Evolutionary conservation across 2,888 invertebrate genomes (phyloP), one percentile per base, ranked within the genome.

Genomic region (Trileptium ribeirensis): DNA sequence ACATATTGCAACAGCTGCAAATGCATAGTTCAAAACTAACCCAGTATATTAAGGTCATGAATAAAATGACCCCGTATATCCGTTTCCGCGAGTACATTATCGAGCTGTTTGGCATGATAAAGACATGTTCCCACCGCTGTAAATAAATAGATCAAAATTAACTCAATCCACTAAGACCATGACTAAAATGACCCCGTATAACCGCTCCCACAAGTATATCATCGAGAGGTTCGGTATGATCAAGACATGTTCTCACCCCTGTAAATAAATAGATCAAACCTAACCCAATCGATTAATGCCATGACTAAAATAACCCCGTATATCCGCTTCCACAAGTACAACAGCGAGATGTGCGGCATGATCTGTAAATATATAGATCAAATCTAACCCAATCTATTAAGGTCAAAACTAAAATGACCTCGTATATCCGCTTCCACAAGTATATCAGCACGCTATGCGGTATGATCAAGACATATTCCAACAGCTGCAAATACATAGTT

Each of bases 151-250:
- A 70, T n/a, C 31, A 70, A 79, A 79, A 74, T 19, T 34, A 31
- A 80, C 80, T 39, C 1, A 80, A 33, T 31, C 80, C 75, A 74
- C 74, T 80, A n/a, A 80, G 80, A n/a, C 80, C 80, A 79, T 80
- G 80, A n/a, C 78, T 79, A 29, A 15, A 80, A 33, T 80, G 80
- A n/a, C 80, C 80, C 19, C 80, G 67, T 24, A 24, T 24, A 33
- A 75, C 80, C 2, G 36, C 80, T 37, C 34, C 79, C 1, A 80
- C 34, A 8, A 80, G 19, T 2, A 79, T 78, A 38, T 80, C 80
- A 74, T 36, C 80, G 33, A 80, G 19, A 19, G 74, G 70, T 29
- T 79, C 3, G 2, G 80, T 24, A 34, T 80, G 80, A 67, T n/a
- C n/a, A n/a, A n/a, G n/a, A n/a, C n/a, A n/a, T n/a, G n/a, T n/a